Percentiles rank a stretch among this genome's conserved stretches.
Evolutionary conservation across 2,888 invertebrate species (phyloP).

Genomic region (Cantharis rustica): DNA sequence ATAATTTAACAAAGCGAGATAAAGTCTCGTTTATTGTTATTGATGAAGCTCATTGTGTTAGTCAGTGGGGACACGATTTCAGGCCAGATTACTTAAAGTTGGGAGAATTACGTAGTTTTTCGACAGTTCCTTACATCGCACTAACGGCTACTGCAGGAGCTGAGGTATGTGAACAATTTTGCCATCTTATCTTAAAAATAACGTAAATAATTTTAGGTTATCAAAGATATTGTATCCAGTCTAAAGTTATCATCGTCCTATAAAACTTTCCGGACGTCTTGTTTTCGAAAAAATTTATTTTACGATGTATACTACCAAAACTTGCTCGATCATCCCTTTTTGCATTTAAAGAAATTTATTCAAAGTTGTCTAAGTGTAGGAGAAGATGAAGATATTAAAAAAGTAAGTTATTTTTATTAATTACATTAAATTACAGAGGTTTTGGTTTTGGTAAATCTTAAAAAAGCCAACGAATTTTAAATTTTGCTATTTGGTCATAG

Average conservation of each 20-base stretch:
- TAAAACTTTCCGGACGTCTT: conserved; percentile 76
- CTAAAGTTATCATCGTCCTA: conserved; percentile 60
- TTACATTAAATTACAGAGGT: neutral
- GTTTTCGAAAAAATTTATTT: conserved; percentile 90
- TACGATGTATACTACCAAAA: conserved; percentile 95
- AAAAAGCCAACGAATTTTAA: too few species aligned
- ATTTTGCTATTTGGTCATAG: too few species aligned
- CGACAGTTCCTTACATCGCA: conserved; percentile 82
- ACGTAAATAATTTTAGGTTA: conserved; percentile 62
- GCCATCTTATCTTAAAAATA: neutral
- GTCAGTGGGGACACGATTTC: conserved; percentile 99
- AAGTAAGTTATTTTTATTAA: conserved; percentile 26
- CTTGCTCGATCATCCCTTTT: conserved; percentile 72
- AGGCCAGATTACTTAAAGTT: conserved; percentile 92
- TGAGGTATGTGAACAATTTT: conserved; percentile 53
- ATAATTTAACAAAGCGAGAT: conserved; percentile 72
- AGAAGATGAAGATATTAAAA: conserved; percentile 56
- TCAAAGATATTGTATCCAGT: conserved; percentile 79
- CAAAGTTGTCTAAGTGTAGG: conserved; percentile 64
- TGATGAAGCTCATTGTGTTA: conserved; percentile 98
- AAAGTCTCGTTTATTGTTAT: conserved; percentile 90
- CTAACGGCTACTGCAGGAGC: conserved; percentile 93
- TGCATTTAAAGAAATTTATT: conserved; percentile 79
- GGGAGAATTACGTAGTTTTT: conserved; percentile 70
- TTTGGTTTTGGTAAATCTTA: too few species aligned